These are phyloP conservation scores for Amia ocellicauda DNA, from an alignment of 2,113 vertebrate species.

Conservation along the genomic window DNA sequence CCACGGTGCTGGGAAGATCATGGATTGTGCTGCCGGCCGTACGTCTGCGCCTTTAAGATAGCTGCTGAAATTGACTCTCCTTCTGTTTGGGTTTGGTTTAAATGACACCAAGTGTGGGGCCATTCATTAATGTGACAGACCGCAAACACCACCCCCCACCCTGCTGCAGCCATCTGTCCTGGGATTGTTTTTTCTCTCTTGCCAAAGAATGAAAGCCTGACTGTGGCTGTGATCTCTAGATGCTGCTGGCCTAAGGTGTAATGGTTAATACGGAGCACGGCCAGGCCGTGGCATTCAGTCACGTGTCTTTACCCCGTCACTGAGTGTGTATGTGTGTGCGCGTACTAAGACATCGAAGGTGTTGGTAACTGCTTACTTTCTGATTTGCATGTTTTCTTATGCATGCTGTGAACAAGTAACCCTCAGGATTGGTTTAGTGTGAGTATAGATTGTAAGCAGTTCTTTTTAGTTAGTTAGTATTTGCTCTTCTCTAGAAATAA, in stretches of 20 bases:
- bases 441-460: too few relatives aligned
- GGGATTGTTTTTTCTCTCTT: slow-evolving; percentile 3
- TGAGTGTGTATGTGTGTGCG: too few relatives aligned
- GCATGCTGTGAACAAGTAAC: too few relatives aligned
- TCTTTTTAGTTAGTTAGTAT: too few relatives aligned
- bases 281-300: slow-evolving; percentile 11
- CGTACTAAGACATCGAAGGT: too few relatives aligned
- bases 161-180: not conserved
- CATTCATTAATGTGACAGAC: slow-evolving; percentile 14
- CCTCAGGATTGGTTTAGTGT: too few relatives aligned
- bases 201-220: slow-evolving; percentile 33
- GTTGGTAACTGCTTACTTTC: too few relatives aligned
- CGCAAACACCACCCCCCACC: slow-evolving; percentile 5
- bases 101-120: not conserved
- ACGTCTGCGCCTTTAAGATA: slow-evolving; percentile 1
- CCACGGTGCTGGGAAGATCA: too few relatives aligned
- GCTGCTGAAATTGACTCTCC: not conserved
- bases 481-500: too few relatives aligned
- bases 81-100: not conserved
- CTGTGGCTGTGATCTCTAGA: too few relatives aligned
- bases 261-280: slow-evolving; percentile 33
- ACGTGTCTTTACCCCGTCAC: slow-evolving; percentile 25
- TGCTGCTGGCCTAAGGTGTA: slow-evolving; percentile 25
- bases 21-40: not conserved
- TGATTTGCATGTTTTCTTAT: too few relatives aligned